Evolutionary conservation across 2,797 vertebrate genomes (phyloP).

Genomic region (Clangula hyemalis): DNA sequence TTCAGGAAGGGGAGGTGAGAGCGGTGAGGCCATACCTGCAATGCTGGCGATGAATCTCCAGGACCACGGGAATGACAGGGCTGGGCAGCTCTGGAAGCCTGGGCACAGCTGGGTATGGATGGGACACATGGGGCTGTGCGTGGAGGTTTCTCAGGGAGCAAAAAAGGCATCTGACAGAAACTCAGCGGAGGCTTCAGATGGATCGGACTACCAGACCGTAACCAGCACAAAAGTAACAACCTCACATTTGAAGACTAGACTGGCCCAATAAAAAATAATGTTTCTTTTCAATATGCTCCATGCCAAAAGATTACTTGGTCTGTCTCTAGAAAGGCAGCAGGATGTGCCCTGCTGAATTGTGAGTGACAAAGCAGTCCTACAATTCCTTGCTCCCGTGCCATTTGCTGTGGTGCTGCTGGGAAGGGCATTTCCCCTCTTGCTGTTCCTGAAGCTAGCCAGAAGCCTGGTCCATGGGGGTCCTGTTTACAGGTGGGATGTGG

Average conservation of each 20-base stretch:
- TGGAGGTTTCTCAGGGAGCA: not conserved
- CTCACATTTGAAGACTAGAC: not conserved
- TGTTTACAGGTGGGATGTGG: not conserved
- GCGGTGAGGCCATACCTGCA: not conserved
- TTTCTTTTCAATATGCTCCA: not conserved
- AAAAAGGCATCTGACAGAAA: not conserved
- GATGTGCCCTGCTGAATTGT: not conserved
- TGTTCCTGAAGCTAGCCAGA: not conserved
- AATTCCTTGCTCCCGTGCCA: not conserved
- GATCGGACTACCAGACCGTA: not conserved
- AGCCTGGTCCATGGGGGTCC: not conserved
- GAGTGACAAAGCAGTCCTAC: not conserved
- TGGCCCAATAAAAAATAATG: not conserved
- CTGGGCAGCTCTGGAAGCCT: not conserved
- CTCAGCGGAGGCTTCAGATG: rapidly evolving
- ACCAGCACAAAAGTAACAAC: not conserved
- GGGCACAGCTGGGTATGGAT: not conserved
- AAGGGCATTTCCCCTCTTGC: not conserved
- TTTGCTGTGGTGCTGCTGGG: no score
- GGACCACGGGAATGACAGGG: rapidly evolving
- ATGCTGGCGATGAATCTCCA: rapidly evolving
- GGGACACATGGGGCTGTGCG: not conserved
- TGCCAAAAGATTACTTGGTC: not conserved
- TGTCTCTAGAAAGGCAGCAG: not conserved
- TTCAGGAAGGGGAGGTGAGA: not conserved